Percentiles rank a stretch among this genome's conserved stretches.
phyloP scores from a whole-genome alignment of 2,113 vertebrate genomes.

The Nerophis ophidion region DNA sequence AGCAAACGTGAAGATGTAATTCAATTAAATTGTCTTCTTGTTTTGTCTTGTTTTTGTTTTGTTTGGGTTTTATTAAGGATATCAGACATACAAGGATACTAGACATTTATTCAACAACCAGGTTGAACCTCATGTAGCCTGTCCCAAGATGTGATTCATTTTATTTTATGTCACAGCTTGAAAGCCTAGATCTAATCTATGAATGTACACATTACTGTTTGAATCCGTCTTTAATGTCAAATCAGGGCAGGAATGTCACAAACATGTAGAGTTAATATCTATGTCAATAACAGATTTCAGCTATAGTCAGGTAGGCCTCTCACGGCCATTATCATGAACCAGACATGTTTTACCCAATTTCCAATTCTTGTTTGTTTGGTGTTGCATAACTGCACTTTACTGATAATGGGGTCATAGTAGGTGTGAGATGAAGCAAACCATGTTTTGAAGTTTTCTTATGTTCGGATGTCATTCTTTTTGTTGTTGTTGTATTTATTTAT shows the following conservation, averaged over 20 bases:
- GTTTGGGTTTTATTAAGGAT: conserved; percentile 17
- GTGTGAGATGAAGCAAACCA: conserved; percentile 63
- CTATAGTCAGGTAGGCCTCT: conserved; percentile 70
- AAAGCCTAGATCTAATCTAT: conserved; percentile 72
- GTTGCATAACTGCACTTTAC: conserved; percentile 79
- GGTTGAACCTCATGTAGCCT: conserved; percentile 59
- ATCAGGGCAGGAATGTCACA: conserved; percentile 71
- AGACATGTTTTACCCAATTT: conserved; percentile 65
- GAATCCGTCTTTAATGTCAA: conserved; percentile 62
- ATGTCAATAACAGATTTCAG: conserved; percentile 66
- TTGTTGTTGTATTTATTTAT: conserved; percentile 33
- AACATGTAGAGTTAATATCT: conserved; percentile 69
- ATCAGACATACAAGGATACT: conserved; percentile 32
- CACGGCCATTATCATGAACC: conserved; percentile 64
- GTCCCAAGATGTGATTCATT: conserved; percentile 26
- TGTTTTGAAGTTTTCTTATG: conserved; percentile 37
- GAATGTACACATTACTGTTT: conserved; percentile 66
- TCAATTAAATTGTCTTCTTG: conserved; percentile 65
- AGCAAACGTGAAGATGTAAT: conserved; percentile 69
- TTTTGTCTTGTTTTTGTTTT: conserved; percentile 35
- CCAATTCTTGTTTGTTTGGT: conserved; percentile 69
- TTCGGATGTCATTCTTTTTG: conserved; percentile 36
- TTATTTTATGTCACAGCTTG: conserved; percentile 48
- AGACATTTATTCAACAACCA: conserved; percentile 39
- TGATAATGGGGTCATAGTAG: conserved; percentile 66